A percentile compares a stretch with the other conserved stretches of the same genome.
phyloP scores from a whole-genome alignment of 1,140 invertebrate species.

The Cydia amplana region DNA sequence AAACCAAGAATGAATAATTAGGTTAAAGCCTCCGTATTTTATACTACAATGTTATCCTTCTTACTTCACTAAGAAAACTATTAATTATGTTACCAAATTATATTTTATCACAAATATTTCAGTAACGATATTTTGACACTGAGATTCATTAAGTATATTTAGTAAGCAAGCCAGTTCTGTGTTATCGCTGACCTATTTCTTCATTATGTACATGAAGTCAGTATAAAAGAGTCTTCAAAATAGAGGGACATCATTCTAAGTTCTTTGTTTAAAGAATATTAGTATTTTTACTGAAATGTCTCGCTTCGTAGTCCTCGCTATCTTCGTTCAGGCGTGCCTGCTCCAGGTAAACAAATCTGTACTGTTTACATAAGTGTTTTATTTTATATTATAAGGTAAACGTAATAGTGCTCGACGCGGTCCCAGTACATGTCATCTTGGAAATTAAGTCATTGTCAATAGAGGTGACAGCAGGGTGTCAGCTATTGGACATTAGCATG shows the following conservation, averaged over 20 bases:
- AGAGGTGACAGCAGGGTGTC: no score
- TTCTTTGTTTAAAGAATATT: conserved; percentile 10
- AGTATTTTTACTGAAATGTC: conserved; percentile 32
- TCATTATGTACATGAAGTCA: not conserved
- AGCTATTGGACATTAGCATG: no score
- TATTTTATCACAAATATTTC: not conserved
- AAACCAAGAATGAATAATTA: not conserved
- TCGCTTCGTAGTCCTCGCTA: conserved; percentile 35
- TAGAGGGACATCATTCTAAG: not conserved
- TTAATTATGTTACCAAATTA: not conserved
- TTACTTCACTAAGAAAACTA: not conserved
- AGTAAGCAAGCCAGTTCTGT: not conserved
- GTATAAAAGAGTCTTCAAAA: not conserved
- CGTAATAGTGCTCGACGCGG: no score
- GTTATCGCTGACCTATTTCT: conserved; percentile 8
- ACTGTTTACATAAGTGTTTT: no score
- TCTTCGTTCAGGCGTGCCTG: conserved; percentile 38
- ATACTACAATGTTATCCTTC: not conserved
- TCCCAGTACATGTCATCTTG: no score
- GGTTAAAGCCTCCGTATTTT: not conserved
- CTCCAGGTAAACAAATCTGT: conserved; percentile 31
- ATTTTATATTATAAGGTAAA: no score
- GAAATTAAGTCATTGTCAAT: no score
- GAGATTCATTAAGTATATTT: not conserved
- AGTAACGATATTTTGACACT: not conserved